These are phyloP conservation scores for Mesoclemmys tuberculata DNA, from an alignment of 2,113 vertebrate species.

Conservation along the genomic window DNA sequence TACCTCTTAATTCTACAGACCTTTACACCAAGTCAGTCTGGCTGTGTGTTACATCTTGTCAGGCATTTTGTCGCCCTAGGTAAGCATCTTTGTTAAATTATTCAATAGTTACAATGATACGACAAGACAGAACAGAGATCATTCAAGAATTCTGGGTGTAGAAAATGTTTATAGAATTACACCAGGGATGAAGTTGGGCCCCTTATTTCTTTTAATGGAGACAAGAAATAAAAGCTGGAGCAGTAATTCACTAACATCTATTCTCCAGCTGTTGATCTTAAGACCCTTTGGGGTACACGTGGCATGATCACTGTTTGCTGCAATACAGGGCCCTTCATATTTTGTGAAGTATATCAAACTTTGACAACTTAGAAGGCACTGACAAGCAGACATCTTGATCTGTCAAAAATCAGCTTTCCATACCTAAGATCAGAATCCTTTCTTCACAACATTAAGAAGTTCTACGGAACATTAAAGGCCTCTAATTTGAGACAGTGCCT, in stretches of 20 bases:
- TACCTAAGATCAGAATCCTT: not conserved
- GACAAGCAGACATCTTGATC: not conserved
- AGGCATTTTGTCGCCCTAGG: not conserved
- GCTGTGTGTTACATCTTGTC: not conserved
- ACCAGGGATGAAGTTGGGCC: not conserved
- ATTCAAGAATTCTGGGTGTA: not conserved
- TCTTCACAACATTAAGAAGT: not conserved
- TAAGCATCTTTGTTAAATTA: conserved; percentile 7
- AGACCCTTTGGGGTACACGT: not conserved
- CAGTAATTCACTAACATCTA: not conserved
- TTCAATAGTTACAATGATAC: not conserved
- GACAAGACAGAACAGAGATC: not conserved
- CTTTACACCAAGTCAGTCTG: not conserved
- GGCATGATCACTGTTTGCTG: fast-evolving
- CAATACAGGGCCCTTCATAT: not conserved
- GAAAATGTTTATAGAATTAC: not conserved
- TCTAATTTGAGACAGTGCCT: not conserved
- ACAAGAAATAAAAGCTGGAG: not conserved
- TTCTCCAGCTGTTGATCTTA: not conserved
- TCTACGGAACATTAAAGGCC: not conserved
- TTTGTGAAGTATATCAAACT: not conserved
- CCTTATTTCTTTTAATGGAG: not conserved
- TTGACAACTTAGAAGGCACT: not conserved
- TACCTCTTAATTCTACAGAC: not conserved
- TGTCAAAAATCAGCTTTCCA: not conserved